phyloP scores from a whole-genome alignment of 2,113 vertebrate species.

The Nestor notabilis region DNA sequence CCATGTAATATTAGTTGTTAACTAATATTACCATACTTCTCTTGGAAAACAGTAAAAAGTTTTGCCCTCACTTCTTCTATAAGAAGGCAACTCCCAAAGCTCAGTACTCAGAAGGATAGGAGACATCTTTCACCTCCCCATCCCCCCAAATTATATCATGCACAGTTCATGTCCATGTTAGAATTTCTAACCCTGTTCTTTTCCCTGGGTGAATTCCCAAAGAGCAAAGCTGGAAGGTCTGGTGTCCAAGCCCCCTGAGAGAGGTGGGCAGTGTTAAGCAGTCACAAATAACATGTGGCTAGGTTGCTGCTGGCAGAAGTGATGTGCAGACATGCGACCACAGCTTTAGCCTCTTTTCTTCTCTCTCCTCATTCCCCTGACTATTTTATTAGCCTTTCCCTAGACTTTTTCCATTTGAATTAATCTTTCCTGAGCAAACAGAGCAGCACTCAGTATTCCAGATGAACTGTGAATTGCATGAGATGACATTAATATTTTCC shows the following conservation, averaged over 20 bases:
- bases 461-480: background rate
- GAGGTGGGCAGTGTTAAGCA: background rate
- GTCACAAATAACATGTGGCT: rapidly evolving
- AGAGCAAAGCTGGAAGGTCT: background rate
- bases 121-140: background rate
- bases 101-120: background rate
- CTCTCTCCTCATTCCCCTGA: background rate
- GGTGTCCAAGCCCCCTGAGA: background rate
- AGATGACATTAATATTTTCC: background rate
- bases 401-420: background rate
- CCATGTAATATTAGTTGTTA: background rate
- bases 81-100: background rate
- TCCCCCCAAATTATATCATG: background rate
- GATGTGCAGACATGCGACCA: rapidly evolving
- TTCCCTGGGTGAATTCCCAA: background rate
- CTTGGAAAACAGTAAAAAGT: background rate
- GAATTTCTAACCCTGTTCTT: background rate
- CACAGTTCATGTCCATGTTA: background rate
- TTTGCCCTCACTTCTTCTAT: background rate
- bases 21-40: background rate
- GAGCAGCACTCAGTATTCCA: background rate
- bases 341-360: background rate
- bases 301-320: background rate
- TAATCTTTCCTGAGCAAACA: background rate
- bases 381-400: background rate